These are phyloP conservation scores for Desmophyllum pertusum DNA, from an alignment of 92 coral and sea anemone genomes.

Conservation along the genomic window DNA sequence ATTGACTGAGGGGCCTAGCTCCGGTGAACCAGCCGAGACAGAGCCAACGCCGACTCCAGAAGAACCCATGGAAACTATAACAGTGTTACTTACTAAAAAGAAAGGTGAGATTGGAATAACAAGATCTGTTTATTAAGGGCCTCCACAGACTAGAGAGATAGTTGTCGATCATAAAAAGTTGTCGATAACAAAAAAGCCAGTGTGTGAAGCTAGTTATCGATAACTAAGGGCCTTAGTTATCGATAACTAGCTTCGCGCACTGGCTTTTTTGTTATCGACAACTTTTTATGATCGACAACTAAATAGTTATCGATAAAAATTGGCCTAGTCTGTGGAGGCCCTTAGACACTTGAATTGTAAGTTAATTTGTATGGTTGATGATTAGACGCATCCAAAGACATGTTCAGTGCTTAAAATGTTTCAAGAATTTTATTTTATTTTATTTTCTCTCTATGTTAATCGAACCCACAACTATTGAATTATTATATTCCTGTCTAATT, in stretches of 20 bases:
- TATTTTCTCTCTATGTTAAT: neutral
- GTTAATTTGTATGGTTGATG: too few species aligned
- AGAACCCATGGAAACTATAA: constrained; percentile 42
- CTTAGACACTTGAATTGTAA: too few species aligned
- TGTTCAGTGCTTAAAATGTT: neutral
- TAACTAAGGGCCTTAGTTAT: too few species aligned
- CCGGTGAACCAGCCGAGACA: neutral
- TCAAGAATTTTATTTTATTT: neutral
- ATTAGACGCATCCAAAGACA: neutral
- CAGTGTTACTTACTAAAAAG: constrained; percentile 24
- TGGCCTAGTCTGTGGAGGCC: too few species aligned
- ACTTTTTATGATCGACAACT: too few species aligned
- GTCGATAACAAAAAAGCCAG: too few species aligned
- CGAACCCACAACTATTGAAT: neutral
- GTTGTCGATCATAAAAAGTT: too few species aligned
- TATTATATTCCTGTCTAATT: neutral
- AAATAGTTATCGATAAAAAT: too few species aligned
- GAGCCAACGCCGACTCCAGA: neutral
- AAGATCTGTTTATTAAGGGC: neutral
- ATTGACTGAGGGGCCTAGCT: constrained; percentile 32
- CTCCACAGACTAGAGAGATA: too few species aligned
- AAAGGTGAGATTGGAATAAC: constrained; percentile 21
- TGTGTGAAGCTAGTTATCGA: too few species aligned
- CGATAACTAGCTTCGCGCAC: too few species aligned
- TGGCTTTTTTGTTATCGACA: too few species aligned